These are phyloP conservation scores for Bicyclus anynana DNA, from an alignment of 1,140 invertebrate genomes.

Conservation along the genomic window DNA sequence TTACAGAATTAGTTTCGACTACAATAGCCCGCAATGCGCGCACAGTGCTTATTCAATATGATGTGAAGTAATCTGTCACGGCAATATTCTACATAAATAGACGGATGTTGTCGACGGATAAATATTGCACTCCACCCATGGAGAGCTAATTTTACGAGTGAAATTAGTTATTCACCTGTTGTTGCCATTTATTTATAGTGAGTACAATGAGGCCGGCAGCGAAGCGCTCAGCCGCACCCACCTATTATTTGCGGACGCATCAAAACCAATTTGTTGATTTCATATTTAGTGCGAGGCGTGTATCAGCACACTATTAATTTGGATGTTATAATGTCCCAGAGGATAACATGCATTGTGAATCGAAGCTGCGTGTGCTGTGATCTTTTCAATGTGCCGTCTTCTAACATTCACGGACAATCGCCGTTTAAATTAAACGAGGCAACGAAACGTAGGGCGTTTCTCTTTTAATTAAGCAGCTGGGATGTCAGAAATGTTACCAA, in stretches of 20 bases:
- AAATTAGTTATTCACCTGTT: slow-evolving; percentile 76
- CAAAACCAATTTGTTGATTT: slow-evolving; percentile 54
- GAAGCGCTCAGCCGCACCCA: slow-evolving; percentile 58
- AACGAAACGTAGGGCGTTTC: too few relatives aligned
- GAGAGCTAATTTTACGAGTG: slow-evolving; percentile 72
- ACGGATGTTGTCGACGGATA: slow-evolving; percentile 63
- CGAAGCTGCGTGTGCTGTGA: neutral
- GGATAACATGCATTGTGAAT: neutral
- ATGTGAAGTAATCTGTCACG: slow-evolving; percentile 45
- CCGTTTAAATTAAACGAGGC: too few relatives aligned
- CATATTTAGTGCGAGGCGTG: slow-evolving; percentile 31
- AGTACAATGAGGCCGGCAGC: slow-evolving; percentile 59
- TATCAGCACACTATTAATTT: slow-evolving; percentile 5
- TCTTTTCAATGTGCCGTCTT: neutral
- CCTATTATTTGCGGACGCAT: slow-evolving; percentile 63
- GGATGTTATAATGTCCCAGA: neutral
- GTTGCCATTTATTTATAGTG: slow-evolving; percentile 74
- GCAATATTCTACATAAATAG: slow-evolving; percentile 57
- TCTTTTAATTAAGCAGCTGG: too few relatives aligned
- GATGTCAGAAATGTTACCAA: too few relatives aligned
- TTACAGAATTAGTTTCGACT: slow-evolving; percentile 20
- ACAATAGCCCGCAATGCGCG: slow-evolving; percentile 20
- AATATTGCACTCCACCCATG: slow-evolving; percentile 71
- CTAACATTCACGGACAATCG: too few relatives aligned
- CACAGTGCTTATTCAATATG: slow-evolving; percentile 33